A percentile compares a stretch with the other conserved stretches of the same genome.
Evolutionary conservation across 2,888 invertebrate genomes (phyloP).

Genomic region (Embidobia sp.): DNA sequence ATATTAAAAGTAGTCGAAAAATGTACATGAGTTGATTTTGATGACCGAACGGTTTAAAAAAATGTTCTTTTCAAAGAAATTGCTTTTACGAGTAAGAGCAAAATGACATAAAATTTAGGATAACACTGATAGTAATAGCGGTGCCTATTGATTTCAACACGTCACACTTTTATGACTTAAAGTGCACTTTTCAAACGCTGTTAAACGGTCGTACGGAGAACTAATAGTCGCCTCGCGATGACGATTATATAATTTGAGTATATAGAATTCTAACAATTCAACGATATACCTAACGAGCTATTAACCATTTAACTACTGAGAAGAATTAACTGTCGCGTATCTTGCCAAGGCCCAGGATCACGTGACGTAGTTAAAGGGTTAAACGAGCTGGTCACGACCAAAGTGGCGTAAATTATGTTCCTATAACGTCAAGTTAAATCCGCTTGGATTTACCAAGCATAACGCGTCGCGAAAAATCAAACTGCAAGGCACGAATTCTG

Average conservation of each 20-base stretch:
- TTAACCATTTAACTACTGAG: constrained; percentile 56
- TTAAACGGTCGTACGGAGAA: not conserved
- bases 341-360: constrained; percentile 55
- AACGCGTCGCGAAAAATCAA: constrained; percentile 43
- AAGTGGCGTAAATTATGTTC: constrained; percentile 60
- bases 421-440: constrained; percentile 57
- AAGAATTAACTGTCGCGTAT: constrained; percentile 62
- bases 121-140: too few species aligned
- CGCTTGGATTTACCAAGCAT: constrained; percentile 40
- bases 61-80: too few species aligned
- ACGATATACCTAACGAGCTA: constrained; percentile 44
- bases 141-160: too few species aligned
- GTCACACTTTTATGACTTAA: too few species aligned
- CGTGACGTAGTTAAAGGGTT: constrained; percentile 61
- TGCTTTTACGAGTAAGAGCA: too few species aligned
- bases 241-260: constrained; percentile 34
- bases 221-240: constrained; percentile 10
- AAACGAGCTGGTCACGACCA: constrained; percentile 59
- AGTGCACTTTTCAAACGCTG: not conserved
- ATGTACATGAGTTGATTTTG: too few species aligned
- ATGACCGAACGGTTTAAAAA: too few species aligned
- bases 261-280: constrained; percentile 32
- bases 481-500: constrained; percentile 20
- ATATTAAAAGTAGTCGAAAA: too few species aligned
- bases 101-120: too few species aligned